These are phyloP conservation scores for Drosophila mojavensis DNA, from an alignment of 1,140 invertebrate species.

Conservation along the genomic window DNA sequence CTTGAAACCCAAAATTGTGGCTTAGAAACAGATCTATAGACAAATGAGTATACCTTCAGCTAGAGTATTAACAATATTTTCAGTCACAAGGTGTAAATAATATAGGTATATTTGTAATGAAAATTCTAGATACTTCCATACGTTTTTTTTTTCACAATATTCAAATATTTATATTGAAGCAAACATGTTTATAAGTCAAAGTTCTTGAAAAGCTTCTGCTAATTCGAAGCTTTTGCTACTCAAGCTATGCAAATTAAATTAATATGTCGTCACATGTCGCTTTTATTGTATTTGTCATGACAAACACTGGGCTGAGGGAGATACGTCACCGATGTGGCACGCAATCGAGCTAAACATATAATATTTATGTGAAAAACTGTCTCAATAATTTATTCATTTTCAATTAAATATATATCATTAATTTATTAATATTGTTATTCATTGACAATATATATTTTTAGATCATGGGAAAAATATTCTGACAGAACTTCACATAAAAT, in stretches of 20 bases:
- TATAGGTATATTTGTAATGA: neutral
- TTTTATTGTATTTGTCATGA: slow-evolving; percentile 52
- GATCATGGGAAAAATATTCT: too few species aligned
- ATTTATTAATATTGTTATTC: too few species aligned
- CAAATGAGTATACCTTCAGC: neutral
- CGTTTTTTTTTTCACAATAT: neutral
- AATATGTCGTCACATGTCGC: slow-evolving; percentile 48
- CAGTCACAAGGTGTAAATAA: slow-evolving; percentile 8
- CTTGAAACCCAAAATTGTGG: neutral
- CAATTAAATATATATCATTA: too few species aligned
- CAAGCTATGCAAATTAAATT: neutral
- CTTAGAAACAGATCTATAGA: neutral
- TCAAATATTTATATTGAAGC: neutral
- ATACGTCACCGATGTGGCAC: slow-evolving; percentile 14
- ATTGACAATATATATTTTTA: too few species aligned
- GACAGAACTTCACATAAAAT: too few species aligned
- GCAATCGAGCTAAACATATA: too few species aligned
- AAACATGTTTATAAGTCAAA: neutral
- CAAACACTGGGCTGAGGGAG: neutral
- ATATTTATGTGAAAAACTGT: too few species aligned
- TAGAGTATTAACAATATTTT: neutral
- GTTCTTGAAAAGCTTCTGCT: neutral
- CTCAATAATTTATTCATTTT: too few species aligned
- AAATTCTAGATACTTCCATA: neutral
- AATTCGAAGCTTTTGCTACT: neutral